Base-by-base conservation (phyloP, 2,113 vertebrate species). In the Aix galericulata region DNA sequence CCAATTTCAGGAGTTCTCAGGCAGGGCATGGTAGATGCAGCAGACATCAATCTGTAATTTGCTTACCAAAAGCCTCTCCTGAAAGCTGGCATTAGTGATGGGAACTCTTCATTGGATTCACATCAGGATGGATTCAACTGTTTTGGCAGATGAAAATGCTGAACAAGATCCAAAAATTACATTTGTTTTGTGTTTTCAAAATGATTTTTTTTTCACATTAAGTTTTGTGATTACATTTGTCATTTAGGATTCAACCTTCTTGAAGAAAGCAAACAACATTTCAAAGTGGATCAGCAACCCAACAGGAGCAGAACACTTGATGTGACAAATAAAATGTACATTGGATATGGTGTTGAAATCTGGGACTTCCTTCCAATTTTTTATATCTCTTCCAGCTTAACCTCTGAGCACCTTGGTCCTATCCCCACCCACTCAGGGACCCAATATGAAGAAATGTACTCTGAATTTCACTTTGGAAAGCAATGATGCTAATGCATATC, bases 111-210 rank as follows among this genome's bases (percentile, higher is more conserved):
- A 17, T 2, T 71, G 87, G 64, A 79, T 71, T 83, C 87, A 75
- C 56, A 83, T 87, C 38, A 60, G 78, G 73, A 32, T 50, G 78
- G 82, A 80, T 90, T 75, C 38, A n/a, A 14, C 56, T 66, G 73
- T 53, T 79, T 55, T 90, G 74, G 78, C 91, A 80, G 58, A 60
- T 52, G 68, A 80, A 90, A 80, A 87, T 20, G 34, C 52, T 87
- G 90, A 78, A 18, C 26, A 38, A 42, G 22, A 17, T 83, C 86
- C 93, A 80, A 55, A 87, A 79, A 60, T 66, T 38, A 55, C 78
- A 83, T 93, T 87, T 87, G 50, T 69, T 87, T 69, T 75, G n/a
- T 66, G 34, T 90, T 90, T 95, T 69, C 44, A 59, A 56, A 80
- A 64, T 71, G 6, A 64, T 46, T 87, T 69, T 44, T 40, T 40